These are phyloP conservation scores for Xiphias gladius DNA, from an alignment of 2,113 vertebrate species.

Conservation along the genomic window DNA sequence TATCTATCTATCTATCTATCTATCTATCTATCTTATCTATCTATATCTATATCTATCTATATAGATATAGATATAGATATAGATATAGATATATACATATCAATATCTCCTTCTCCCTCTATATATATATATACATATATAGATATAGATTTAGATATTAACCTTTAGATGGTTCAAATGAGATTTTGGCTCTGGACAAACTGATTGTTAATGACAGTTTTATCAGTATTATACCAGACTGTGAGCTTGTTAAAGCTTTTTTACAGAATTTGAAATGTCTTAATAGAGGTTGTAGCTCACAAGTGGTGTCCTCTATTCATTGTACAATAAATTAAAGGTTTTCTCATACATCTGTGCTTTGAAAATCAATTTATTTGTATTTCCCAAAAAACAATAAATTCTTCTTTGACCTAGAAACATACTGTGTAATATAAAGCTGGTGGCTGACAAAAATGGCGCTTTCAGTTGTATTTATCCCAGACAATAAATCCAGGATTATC, in stretches of 20 bases:
- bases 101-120: too few species aligned
- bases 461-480: conserved; percentile 61
- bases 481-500: conserved; percentile 72
- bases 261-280: conserved; percentile 47
- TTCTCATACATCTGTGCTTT: conserved; percentile 64
- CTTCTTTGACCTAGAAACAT: conserved; percentile 54
- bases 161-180: not conserved
- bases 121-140: too few species aligned
- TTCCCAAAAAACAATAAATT: conserved; percentile 22
- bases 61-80: not conserved
- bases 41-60: too few species aligned
- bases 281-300: conserved; percentile 26
- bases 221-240: not conserved
- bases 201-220: not conserved
- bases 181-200: not conserved
- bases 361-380: conserved; percentile 48
- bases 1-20: too few species aligned
- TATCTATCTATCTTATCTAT: too few species aligned
- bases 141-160: not conserved
- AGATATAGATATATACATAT: not conserved
- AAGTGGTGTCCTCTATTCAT: conserved; percentile 42
- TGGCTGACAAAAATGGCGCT: conserved; percentile 36
- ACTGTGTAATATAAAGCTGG: conserved; percentile 3
- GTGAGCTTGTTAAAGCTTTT: conserved; percentile 29
- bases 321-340: conserved; percentile 72